These are phyloP conservation scores for Muntiacus reevesi DNA, from an alignment of 2,113 vertebrate genomes.

Conservation along the genomic window DNA sequence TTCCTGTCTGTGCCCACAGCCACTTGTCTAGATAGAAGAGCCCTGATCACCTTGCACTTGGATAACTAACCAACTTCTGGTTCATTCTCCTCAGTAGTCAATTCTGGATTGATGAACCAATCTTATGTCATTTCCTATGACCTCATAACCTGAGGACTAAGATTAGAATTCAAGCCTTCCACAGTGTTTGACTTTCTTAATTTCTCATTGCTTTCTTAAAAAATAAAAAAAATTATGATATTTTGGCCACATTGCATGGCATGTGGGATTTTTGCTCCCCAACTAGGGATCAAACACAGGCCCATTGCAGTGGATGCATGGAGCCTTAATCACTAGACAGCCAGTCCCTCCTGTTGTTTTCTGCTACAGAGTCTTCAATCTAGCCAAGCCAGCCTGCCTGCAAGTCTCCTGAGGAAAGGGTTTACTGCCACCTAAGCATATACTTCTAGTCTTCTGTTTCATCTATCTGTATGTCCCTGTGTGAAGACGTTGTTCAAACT, in stretches of 20 bases:
- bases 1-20: background rate
- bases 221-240: background rate
- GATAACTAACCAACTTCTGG: background rate
- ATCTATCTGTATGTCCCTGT: background rate
- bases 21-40: background rate
- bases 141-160: background rate
- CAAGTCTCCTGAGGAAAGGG: background rate
- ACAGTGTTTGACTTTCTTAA: background rate
- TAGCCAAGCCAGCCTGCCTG: background rate
- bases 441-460: background rate
- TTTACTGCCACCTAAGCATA: background rate
- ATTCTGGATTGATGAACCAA: background rate
- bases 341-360: background rate
- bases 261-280: background rate
- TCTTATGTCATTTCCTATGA: background rate
- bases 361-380: background rate
- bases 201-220: background rate
- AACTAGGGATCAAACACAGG: background rate
- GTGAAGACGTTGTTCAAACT: background rate
- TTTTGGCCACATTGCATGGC: background rate
- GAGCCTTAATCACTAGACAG: background rate
- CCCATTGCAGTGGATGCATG: background rate
- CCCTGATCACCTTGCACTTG: background rate
- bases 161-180: background rate
- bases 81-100: background rate